Conservation (phyloP, 2,113 vertebrate species). For the Etia nguti region DNA sequence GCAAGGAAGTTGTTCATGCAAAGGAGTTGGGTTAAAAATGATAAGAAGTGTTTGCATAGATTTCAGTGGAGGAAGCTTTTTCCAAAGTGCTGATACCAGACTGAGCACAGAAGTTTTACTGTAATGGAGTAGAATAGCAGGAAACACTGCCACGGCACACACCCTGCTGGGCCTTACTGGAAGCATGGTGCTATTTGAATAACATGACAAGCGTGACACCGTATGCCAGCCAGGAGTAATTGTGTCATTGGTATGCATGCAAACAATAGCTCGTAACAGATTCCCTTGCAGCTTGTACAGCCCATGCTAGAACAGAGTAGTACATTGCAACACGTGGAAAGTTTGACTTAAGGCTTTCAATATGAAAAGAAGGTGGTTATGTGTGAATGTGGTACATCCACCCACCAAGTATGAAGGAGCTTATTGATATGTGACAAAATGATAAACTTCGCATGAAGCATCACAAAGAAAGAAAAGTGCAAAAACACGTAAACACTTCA, state of each 20-base stretch:
- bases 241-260: not conserved
- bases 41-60: not conserved
- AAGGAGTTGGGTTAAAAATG: not conserved
- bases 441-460: not conserved
- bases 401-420: not conserved
- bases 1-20: not conserved
- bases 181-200: slow-evolving; percentile 9
- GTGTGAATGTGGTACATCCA: not conserved
- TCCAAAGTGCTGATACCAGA: not conserved
- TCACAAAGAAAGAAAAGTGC: not conserved
- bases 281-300: not conserved
- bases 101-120: not conserved
- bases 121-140: slow-evolving; percentile 3
- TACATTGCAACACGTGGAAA: not conserved
- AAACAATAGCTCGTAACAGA: not conserved
- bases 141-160: slow-evolving; percentile 14
- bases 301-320: not conserved
- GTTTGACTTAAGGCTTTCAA: not conserved
- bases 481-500: not conserved
- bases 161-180: slow-evolving; percentile 35
- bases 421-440: not conserved
- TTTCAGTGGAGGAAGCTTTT: not conserved
- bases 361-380: not conserved
- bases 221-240: not conserved
- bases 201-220: not conserved